A percentile compares a stretch with the other conserved stretches of the same genome.
phyloP scores from a whole-genome alignment of 2,797 vertebrate species.

The Coregonus sp. region DNA sequence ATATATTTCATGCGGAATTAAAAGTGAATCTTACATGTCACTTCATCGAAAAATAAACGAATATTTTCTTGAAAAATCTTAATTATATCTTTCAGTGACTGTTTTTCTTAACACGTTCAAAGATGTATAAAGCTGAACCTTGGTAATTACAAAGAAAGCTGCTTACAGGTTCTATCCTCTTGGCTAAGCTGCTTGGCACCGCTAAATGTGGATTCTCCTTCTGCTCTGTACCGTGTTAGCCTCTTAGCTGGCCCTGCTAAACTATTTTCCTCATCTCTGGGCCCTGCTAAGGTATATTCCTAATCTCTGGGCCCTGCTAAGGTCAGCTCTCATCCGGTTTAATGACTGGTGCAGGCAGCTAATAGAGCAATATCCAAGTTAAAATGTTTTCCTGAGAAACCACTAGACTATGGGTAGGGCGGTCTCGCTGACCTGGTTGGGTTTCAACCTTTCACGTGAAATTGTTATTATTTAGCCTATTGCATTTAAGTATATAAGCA shows the following conservation, averaged over 20 bases:
- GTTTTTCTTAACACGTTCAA: conserved; percentile 1
- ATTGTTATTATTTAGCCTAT: neutral
- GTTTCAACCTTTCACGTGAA: neutral
- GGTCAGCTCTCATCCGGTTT: conserved; percentile 19
- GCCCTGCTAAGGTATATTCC: too few relatives aligned
- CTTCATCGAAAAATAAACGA: neutral
- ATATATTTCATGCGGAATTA: neutral
- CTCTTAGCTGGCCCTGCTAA: conserved; percentile 50
- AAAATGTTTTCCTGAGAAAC: too few relatives aligned
- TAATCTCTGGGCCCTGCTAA: conserved; percentile 44
- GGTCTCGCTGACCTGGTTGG: too few relatives aligned
- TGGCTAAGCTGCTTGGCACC: conserved; percentile 54
- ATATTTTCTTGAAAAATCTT: conserved; percentile 28
- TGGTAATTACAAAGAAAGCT: conserved; percentile 65
- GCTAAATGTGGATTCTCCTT: conserved; percentile 44
- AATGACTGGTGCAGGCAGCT: neutral
- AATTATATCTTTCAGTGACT: conserved; percentile 8
- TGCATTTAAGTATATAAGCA: too few relatives aligned
- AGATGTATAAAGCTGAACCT: neutral
- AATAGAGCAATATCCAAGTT: neutral
- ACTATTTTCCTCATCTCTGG: conserved; percentile 35
- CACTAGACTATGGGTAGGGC: too few relatives aligned
- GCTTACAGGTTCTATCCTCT: conserved; percentile 46
- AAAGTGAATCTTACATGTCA: neutral
- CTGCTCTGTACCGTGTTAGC: conserved; percentile 40